phyloP scores from a whole-genome alignment of 2,888 invertebrate species.

The Zhengitettix transpicula region DNA sequence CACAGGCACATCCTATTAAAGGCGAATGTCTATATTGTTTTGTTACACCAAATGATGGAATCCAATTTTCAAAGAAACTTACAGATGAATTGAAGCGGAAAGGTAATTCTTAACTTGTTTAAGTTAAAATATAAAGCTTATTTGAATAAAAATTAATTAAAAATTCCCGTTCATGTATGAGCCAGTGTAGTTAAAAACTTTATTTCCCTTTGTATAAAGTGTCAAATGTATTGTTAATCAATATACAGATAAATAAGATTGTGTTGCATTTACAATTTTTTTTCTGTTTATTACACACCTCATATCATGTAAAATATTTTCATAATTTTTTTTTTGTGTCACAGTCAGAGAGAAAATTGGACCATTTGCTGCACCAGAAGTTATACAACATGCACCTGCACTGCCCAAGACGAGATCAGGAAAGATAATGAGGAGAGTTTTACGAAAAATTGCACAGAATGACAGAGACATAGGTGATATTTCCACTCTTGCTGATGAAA shows the following conservation, averaged over 20 bases:
- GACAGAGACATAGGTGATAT: conserved; percentile 83
- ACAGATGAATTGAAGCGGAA: conserved; percentile 51
- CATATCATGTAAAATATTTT: not conserved
- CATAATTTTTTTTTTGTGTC: conserved; percentile 8
- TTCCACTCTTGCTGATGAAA: conserved; percentile 83
- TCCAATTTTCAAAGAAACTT: conserved; percentile 49
- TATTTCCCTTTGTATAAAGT: not conserved
- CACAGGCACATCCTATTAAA: conserved; percentile 85
- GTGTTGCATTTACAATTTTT: not conserved
- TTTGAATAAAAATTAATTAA: not conserved
- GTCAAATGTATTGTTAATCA: not conserved
- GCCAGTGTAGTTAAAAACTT: not conserved
- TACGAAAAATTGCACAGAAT: conserved; percentile 82
- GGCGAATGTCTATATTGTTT: conserved; percentile 97
- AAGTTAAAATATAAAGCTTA: no score
- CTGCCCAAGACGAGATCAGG: conserved; percentile 95
- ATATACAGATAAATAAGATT: not conserved
- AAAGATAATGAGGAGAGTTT: conserved; percentile 91
- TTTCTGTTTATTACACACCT: not conserved
- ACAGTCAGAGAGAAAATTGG: conserved; percentile 82
- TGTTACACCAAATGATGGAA: conserved; percentile 73
- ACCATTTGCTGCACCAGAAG: conserved; percentile 89
- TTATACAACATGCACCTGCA: conserved; percentile 83
- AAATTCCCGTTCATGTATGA: not conserved
- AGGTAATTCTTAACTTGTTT: conserved; percentile 21